Evolutionary conservation across 2,888 invertebrate genomes (phyloP).

Genomic region (Geotrupes spiniger): DNA sequence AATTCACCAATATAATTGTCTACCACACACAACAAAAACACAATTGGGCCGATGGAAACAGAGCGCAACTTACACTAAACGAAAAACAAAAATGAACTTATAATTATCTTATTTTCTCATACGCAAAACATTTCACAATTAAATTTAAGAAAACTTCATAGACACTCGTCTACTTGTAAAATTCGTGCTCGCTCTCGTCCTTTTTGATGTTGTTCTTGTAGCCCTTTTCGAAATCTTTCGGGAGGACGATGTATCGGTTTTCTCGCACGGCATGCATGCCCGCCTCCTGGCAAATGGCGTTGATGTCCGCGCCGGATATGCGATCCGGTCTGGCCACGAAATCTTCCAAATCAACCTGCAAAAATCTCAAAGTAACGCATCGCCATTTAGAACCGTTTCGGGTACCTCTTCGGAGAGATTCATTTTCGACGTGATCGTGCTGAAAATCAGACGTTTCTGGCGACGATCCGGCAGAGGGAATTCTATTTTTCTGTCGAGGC

Average conservation of each 20-base stretch:
- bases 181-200: conserved; percentile 98
- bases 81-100: not conserved
- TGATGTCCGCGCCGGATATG: conserved; percentile 98
- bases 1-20: no score
- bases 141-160: conserved; percentile 4
- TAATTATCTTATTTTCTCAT: conserved; percentile 4
- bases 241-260: conserved; percentile 97
- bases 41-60: no score
- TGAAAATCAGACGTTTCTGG: conserved; percentile 95
- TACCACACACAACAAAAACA: no score
- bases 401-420: conserved; percentile 87
- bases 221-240: conserved; percentile 99
- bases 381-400: no score
- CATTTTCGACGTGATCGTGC: conserved; percentile 96
- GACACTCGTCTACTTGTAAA: conserved; percentile 88
- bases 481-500: conserved; percentile 97
- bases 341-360: conserved; percentile 94
- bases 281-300: conserved; percentile 99
- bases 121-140: conserved; percentile 7
- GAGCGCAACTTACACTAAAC: no score
- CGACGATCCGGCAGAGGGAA: conserved; percentile 93
- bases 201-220: conserved; percentile 99
- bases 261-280: conserved; percentile 99
- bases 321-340: conserved; percentile 98
- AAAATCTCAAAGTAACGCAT: no score